Base-by-base conservation (phyloP, 2,797 vertebrate species). In the Eupleurogrammus muticus region DNA sequence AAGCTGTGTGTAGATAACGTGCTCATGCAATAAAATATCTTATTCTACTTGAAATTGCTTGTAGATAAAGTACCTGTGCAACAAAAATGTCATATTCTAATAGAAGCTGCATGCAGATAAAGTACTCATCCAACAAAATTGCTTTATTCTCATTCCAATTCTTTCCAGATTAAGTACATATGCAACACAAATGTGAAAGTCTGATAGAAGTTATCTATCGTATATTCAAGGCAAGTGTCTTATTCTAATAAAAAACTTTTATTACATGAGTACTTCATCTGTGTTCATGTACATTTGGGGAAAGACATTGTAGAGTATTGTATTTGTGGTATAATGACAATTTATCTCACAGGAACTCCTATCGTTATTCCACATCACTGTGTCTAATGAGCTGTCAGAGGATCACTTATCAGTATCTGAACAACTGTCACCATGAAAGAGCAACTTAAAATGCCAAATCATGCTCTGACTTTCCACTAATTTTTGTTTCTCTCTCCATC, bases 391-490 rank as follows among this genome's bases (percentile, higher is more conserved):
- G 83, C 72, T 80, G 55, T 70, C 60, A 66, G 64, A 71, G 42
- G 78, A 86, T 87, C 80, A 85, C 88, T 88, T 83, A 83, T 86
- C 86, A 83, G 73, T n/a, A 42, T 78, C 76, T 79, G 79, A 84
- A 82, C 76, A 14, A 4, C 69, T 61, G 87, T 81, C 75, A 14
- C 77, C 36, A 13, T 55, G 46, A 87, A 87, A 81, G 47, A 83
- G 70, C 85, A 82, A 64, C 68, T 85, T 59, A 66, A 84, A 88
- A 90, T 86, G 81, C 74, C 81, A 79, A 63, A 60, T 78, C 77
- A 64, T 66, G 32, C 60, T 70, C 51, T 61, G 21, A 5, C 76
- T 85, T 77, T 79, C 58, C 67, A 34, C 24, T 9, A 28, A 73
- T 75, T 44, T 49, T 56, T 66, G 21, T 42, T 42, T 42, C 1